These are phyloP conservation scores for Nesoenas mayeri DNA, from an alignment of 2,113 vertebrate genomes.

Conservation along the genomic window DNA sequence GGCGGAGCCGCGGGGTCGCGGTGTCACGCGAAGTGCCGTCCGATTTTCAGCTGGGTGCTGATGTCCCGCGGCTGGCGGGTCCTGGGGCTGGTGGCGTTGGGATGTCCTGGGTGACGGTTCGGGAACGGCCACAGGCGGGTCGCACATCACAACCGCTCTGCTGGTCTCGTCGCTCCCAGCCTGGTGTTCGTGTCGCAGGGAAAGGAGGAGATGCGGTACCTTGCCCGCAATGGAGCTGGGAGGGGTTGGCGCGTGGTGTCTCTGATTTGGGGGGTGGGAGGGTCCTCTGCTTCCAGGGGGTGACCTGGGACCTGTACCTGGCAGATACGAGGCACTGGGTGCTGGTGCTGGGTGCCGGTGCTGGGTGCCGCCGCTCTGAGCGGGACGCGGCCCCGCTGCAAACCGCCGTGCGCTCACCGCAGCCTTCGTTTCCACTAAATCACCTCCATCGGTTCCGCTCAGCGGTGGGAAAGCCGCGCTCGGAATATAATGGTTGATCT, in stretches of 20 bases:
- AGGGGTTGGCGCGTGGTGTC: too few species aligned
- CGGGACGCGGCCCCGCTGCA: not conserved
- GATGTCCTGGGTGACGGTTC: not conserved
- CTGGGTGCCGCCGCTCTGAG: not conserved
- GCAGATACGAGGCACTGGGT: not conserved
- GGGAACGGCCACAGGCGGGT: not conserved
- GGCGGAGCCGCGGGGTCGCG: not conserved
- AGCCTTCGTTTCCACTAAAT: conserved; percentile 41
- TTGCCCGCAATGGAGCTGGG: not conserved
- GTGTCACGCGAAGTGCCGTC: not conserved
- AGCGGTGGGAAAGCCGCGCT: not conserved
- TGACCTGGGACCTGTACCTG: not conserved
- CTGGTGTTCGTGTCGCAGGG: accelerated
- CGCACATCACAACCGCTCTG: not conserved
- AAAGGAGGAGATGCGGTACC: not conserved
- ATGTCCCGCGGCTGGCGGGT: too few species aligned
- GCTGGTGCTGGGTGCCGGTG: not conserved
- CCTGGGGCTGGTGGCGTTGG: not conserved
- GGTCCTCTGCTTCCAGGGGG: not conserved
- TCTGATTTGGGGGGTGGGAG: accelerated
- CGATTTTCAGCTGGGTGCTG: not conserved
- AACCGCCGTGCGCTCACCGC: not conserved
- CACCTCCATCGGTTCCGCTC: not conserved
- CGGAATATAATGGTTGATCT: conserved; percentile 23
- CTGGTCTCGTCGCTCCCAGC: not conserved